Evolutionary conservation across 2,888 invertebrate genomes (phyloP).

Genomic region (Hanleya hanleyi): DNA sequence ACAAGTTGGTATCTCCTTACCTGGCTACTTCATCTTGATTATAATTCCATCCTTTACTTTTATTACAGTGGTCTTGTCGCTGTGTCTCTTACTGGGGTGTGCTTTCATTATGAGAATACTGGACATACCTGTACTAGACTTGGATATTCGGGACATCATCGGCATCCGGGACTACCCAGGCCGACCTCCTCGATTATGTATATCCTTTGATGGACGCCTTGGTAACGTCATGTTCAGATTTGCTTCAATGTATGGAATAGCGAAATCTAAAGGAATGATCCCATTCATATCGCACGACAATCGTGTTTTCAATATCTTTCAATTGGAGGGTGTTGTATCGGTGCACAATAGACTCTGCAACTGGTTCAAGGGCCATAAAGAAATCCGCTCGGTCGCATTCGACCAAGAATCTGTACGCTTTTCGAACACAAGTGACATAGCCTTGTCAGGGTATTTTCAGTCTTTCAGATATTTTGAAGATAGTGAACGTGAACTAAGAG

Average conservation of each 20-base stretch:
- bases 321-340: no score
- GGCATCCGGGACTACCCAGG: no score
- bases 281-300: neutral
- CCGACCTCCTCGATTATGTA: neutral
- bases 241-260: neutral
- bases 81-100: no score
- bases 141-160: no score
- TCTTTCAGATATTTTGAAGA: slow-evolving; percentile 6
- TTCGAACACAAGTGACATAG: neutral
- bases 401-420: neutral
- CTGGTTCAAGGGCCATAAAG: neutral
- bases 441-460: neutral
- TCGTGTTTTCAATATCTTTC: neutral
- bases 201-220: neutral
- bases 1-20: no score
- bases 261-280: neutral
- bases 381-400: neutral
- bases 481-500: neutral
- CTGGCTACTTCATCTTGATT: no score
- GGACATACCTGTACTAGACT: no score
- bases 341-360: neutral
- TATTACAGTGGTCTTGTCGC: no score
- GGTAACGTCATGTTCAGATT: slow-evolving; percentile 1
- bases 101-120: no score
- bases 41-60: no score